Evolutionary conservation across 1,140 invertebrate genomes (phyloP), one percentile per base, ranked within the genome.

Genomic region (Ericerus pela): DNA sequence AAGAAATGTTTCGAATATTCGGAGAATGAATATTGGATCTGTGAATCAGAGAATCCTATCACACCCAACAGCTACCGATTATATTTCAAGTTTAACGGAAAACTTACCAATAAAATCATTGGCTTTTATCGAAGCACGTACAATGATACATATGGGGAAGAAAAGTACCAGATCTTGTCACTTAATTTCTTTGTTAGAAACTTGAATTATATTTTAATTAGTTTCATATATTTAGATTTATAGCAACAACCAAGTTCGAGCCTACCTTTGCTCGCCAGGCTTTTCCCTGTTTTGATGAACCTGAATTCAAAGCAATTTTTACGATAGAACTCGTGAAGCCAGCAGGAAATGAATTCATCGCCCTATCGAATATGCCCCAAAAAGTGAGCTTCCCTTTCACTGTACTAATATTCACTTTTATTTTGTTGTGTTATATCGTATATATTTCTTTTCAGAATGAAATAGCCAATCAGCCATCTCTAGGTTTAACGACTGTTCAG

Each of bases 251-350:
- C 1, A 94, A 96, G 70, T 92, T 97, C 66, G 85, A 96, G 65
- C 85, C 92, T 1, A 95, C 88, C 1, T 89, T 92, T 73, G 92
- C 93, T 0, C 77, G 93, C 27, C 76, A 82, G 68, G 85, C 86
- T 0, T 96, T 94, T 65, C 93, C 94, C 0, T 96, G 92, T 68
- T 95, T 95, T 67, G 95, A 97, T 70, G 94, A 98, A 67, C 94
- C 95, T 0, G 76, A 81, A 30, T 82, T 95, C 62, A 97, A 97
- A 73, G 88, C 93, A 0, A 80, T 80, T 57, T 97, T 85, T 72
- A 77, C 75, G 26, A 78, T 95, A 11, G 79, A 80, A 6, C 65
- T 96, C 1, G 79, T 85, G 2, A 79, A 80, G 62, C 84, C 84
- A 0, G 68, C 67, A 4, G 68, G 69, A 24, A 65, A 64, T 1